Conservation (phyloP, 1,140 invertebrate genomes). For the Druon quercuslanigerum region DNA sequence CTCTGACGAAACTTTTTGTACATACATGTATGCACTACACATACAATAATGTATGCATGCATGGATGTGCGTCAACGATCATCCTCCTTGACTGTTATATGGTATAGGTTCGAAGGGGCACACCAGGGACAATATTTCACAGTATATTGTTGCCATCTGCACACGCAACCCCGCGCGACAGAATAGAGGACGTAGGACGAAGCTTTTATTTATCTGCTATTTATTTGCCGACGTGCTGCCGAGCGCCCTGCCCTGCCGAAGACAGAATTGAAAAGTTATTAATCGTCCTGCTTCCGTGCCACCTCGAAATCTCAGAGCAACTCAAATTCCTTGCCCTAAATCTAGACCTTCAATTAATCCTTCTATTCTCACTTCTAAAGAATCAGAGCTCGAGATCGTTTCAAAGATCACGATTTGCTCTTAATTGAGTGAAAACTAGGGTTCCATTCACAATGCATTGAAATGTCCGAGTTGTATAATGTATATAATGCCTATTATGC, state of each 20-base stretch:
- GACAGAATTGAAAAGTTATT: constrained; percentile 75
- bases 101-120: constrained; percentile 41
- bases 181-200: constrained; percentile 63
- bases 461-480: neutral
- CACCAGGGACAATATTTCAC: constrained; percentile 72
- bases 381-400: constrained; percentile 11
- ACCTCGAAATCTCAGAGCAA: constrained; percentile 28
- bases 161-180: constrained; percentile 68
- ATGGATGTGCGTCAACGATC: constrained; percentile 44
- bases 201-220: constrained; percentile 74
- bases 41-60: too few species aligned
- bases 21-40: constrained; percentile 35
- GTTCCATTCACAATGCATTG: neutral
- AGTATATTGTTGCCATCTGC: constrained; percentile 76
- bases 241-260: constrained; percentile 64
- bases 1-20: constrained; percentile 25
- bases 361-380: constrained; percentile 12
- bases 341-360: constrained; percentile 5
- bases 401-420: constrained; percentile 11
- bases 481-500: too few species aligned
- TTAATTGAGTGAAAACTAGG: constrained; percentile 22
- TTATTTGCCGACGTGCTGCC: constrained; percentile 73
- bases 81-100: constrained; percentile 36
- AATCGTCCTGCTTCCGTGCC: constrained; percentile 67
- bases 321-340: constrained; percentile 1